Evolutionary conservation across 2,797 vertebrate species (phyloP).

Genomic region (Sebastes umbrosus): DNA sequence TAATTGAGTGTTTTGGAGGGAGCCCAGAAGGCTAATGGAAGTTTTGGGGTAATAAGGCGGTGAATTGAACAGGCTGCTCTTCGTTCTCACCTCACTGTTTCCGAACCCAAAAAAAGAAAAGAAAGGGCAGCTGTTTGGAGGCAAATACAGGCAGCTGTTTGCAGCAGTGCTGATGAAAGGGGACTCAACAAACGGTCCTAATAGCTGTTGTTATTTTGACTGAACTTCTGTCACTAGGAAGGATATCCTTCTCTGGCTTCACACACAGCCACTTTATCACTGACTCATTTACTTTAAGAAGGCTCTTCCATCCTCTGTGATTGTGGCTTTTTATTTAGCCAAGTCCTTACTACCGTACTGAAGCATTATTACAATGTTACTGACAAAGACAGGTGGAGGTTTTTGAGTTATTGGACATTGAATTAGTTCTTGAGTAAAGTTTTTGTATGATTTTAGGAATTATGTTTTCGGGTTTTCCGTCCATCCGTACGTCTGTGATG

Average conservation of each 20-base stretch:
- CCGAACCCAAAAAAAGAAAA: not conserved
- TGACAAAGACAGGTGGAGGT: not conserved
- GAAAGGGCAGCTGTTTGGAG: slow-evolving; percentile 24
- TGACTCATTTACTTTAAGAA: not conserved
- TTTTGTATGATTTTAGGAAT: no score
- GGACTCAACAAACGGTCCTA: not conserved
- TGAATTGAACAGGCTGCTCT: slow-evolving; percentile 55
- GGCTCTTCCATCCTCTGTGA: not conserved
- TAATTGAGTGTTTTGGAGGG: slow-evolving; percentile 56
- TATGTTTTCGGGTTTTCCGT: no score
- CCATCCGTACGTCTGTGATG: no score
- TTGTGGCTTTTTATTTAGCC: not conserved
- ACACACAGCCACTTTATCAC: not conserved
- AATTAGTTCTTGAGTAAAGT: not conserved
- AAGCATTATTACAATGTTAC: not conserved
- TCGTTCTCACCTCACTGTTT: slow-evolving; percentile 40
- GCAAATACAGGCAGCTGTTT: slow-evolving; percentile 37
- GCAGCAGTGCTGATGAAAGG: slow-evolving; percentile 10
- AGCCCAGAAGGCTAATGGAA: slow-evolving; percentile 56
- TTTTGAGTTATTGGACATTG: not conserved
- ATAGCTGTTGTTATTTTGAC: slow-evolving; percentile 18
- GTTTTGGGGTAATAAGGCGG: slow-evolving; percentile 63
- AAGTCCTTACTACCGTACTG: not conserved
- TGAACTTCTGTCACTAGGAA: not conserved
- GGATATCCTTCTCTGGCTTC: not conserved